Percentiles rank a stretch among this genome's conserved stretches.
Evolutionary conservation across 2,888 invertebrate species (phyloP).

Genomic region (Desoria tigrina): DNA sequence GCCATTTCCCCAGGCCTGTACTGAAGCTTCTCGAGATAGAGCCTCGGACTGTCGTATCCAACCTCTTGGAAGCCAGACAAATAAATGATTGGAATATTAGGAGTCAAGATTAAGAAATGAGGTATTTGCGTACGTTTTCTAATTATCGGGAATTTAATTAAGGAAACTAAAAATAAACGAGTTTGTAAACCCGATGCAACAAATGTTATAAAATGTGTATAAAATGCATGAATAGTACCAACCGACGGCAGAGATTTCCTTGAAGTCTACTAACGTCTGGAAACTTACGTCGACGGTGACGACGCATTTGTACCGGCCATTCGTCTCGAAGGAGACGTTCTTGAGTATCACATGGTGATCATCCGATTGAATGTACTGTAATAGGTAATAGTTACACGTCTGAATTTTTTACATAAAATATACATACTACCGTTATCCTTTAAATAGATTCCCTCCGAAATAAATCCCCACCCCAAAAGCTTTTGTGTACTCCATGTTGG

Average conservation of each 20-base stretch:
- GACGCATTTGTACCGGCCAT: constrained; percentile 21
- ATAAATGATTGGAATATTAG: no score
- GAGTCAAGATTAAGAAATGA: background rate
- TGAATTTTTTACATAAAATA: background rate
- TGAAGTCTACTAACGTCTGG: constrained; percentile 7
- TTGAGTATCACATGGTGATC: constrained; percentile 22
- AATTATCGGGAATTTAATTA: background rate
- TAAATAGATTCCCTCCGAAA: no score
- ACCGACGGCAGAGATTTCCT: constrained; percentile 24
- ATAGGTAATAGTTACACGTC: background rate
- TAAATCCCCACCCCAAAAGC: no score
- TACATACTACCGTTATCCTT: background rate
- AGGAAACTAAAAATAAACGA: background rate
- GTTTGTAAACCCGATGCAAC: no score
- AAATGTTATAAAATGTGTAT: no score
- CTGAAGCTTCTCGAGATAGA: constrained; percentile 14
- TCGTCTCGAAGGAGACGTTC: constrained; percentile 23
- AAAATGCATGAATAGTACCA: no score
- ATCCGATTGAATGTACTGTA: constrained; percentile 20
- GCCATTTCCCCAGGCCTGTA: constrained; percentile 29
- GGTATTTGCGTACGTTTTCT: background rate
- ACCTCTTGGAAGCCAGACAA: constrained; percentile 15
- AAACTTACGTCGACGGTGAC: constrained; percentile 20
- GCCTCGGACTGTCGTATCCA: constrained; percentile 24
- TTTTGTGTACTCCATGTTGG: no score